Conservation (phyloP, 92 coral and sea anemone species). For the Phenganax subtilis region DNA sequence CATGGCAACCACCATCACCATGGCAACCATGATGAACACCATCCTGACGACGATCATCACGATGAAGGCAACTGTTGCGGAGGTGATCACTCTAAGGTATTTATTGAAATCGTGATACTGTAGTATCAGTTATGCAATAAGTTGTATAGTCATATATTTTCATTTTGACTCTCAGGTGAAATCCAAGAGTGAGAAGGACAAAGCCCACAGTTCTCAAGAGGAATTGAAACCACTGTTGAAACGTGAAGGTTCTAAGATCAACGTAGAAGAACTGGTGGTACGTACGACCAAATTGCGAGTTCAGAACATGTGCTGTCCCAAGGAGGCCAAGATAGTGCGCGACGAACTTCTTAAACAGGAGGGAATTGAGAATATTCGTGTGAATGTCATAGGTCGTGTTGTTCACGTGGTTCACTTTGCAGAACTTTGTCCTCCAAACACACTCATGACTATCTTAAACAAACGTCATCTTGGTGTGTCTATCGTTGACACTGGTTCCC, state of each 20-base stretch:
- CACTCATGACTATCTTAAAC: constrained; percentile 68
- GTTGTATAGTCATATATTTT: no score
- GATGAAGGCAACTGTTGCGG: constrained; percentile 4
- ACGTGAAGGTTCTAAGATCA: not conserved
- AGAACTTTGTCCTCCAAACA: constrained; percentile 72
- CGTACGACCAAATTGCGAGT: constrained; percentile 89
- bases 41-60: constrained; percentile 1
- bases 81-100: not conserved
- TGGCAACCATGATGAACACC: not conserved
- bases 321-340: constrained; percentile 76
- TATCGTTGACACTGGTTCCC: constrained; percentile 82
- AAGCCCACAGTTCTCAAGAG: not conserved
- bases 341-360: constrained; percentile 41
- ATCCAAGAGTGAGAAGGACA: not conserved
- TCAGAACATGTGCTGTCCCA: constrained; percentile 89
- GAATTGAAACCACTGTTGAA: constrained; percentile 19
- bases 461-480: constrained; percentile 86
- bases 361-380: constrained; percentile 74
- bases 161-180: not conserved
- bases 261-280: constrained; percentile 11
- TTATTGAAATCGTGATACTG: not conserved
- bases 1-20: not conserved
- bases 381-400: constrained; percentile 94
- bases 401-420: constrained; percentile 86
- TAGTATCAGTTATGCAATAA: no score